A percentile compares a stretch with the other conserved stretches of the same genome.
These are phyloP conservation scores for Idaea aversata DNA, from an alignment of 2,888 invertebrate genomes.

Conservation along the genomic window DNA sequence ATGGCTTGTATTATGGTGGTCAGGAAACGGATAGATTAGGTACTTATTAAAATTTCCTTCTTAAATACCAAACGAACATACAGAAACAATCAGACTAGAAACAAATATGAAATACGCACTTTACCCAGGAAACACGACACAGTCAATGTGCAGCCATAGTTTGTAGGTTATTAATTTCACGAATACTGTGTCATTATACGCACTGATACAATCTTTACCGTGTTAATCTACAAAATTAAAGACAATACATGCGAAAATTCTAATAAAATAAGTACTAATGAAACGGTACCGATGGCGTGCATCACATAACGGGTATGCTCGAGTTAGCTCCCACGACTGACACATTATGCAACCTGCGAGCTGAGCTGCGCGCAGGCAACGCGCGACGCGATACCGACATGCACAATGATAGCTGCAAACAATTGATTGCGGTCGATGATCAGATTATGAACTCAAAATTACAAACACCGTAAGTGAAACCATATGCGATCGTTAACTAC, in stretches of 20 bases:
- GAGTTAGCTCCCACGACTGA: constrained; percentile 69
- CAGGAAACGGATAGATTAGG: no score
- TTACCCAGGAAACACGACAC: no score
- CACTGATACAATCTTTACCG: no score
- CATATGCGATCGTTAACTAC: constrained; percentile 30
- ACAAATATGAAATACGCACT: no score
- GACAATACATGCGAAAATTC: constrained; percentile 75
- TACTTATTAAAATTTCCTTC: no score
- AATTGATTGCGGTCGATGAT: constrained; percentile 54
- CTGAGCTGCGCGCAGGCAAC: constrained; percentile 34
- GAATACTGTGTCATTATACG: no score
- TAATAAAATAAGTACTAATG: constrained; percentile 78
- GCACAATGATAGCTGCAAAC: constrained; percentile 55
- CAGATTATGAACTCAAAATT: constrained; percentile 58
- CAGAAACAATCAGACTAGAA: no score
- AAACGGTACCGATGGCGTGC: constrained; percentile 77
- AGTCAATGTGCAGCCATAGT: no score
- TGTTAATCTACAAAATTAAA: constrained; percentile 59
- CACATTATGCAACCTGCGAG: constrained; percentile 71
- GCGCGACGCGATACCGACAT: constrained; percentile 30
- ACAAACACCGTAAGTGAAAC: constrained; percentile 54
- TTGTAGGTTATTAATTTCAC: no score
- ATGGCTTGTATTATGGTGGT: no score
- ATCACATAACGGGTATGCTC: constrained; percentile 70
- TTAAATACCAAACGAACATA: no score